Base-by-base conservation (phyloP, 2,113 vertebrate species). In the Balaenoptera acutorostrata region DNA sequence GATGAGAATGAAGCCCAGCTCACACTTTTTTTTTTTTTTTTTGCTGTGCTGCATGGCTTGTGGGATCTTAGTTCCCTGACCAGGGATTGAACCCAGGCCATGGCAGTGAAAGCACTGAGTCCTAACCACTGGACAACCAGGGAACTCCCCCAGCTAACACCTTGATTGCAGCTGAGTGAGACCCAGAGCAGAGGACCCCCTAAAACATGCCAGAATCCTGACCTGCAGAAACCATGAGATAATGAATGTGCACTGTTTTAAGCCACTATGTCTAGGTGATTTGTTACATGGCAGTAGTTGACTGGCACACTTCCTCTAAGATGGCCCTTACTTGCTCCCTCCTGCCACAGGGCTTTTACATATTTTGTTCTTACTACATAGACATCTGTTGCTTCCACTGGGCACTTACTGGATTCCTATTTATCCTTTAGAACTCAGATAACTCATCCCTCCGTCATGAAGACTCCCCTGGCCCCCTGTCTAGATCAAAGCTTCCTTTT, bases 211-310 rank as follows among this genome's bases (percentile, higher is more conserved):
- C 36, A 3, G 57, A 7, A n/a, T 29, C 68, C 27, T 44, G 29
- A 29, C 29, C 55, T 69, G 13, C 10, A 5, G 68, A 44, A 74
- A 29, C 77, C 15, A 1, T 2, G 18, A 39, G 59, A 46, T 23
- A 25, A 2, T 0, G 10, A 39, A 7, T 12, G 20, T 33, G 68
- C 2, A 0, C 18, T 46, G 49, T 2, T 25, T 55, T 31, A 10
- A 25, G 88, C 7, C 7, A 27, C 41, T 8, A 0, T 3, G 2
- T 23, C 6, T 15, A 5, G 55, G 23, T 9, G 5, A 21, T 6
- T 8, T 21, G 77, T 39, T 33, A 66, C 6, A 0, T 18, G 44
- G 75, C 57, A 2, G 6, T 8, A 66, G 77, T 36, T 29, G 29
- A 21, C 39, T 2, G 59, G 46, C 33, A 8, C 75, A 5, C 86